Base-by-base conservation (phyloP, 2,888 invertebrate genomes). In the Tenthredo amoena region DNA sequence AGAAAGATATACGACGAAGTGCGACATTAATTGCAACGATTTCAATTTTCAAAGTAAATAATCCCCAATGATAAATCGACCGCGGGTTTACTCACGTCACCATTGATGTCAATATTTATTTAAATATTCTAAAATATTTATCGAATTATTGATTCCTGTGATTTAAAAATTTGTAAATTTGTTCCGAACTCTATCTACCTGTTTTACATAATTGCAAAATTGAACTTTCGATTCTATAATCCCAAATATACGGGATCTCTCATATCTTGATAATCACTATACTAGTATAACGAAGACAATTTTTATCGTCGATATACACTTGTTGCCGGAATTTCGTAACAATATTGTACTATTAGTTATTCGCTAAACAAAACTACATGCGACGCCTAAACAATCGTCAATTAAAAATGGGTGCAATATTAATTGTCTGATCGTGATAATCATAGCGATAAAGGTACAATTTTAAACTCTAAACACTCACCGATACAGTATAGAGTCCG, bases 21-120 rank as follows among this genome's bases (percentile, higher is more conserved):
- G n/a, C 26, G 55, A 79, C 31, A 79, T 50, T 50, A 47, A 47
- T 43, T n/a, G 47, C 37, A 47, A 76, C 26, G 21, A 76, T n/a
- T 43, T 76, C 43, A 76, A 76, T 43, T 76, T 10, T 26, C 21
- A 43, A 47, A 21, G 40, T 26, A 76, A 76, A 76, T 76, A 74
- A 40, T 40, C 21, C 15, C 47, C 4, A 15, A 26, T 12, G 43
- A 43, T 43, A 58, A 21, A 58, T 10, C 7, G 58, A 21, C 58
- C 58, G 21, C 58, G n/a, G n/a, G 58, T 58, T 58, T 21, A 58
- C 58, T 58, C 58, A 9, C 58, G 58, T 10, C 58, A 21, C n/a
- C 58, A 9, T 58, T 21, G 18, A 18, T 58, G n/a, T 58, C 58
- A 58, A 58, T 58, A 21, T 58, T 58, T 58, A 72, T 72, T 9